Base-by-base conservation (phyloP, 2,113 vertebrate species). In the Empidonax alnorum region DNA sequence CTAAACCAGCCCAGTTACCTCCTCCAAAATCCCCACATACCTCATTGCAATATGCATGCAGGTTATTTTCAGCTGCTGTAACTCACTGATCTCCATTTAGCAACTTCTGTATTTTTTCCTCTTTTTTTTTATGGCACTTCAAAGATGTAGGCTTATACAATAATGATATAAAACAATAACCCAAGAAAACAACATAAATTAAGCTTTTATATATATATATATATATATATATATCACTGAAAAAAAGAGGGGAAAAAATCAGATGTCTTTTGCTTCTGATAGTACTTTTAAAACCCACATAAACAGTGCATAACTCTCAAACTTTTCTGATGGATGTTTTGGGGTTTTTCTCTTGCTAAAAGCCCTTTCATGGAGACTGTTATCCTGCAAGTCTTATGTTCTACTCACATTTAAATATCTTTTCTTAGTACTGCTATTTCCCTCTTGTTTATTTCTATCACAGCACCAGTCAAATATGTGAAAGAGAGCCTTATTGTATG, bases 11-110 rank as follows among this genome's bases (percentile, higher is more conserved):
- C 37, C 39, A 88, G 28, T 27, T 59, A 56, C 49, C 74, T 76
- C 58, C 53, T 90, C 59, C 72, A 41, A 80, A 90, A 39, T 31
- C 50, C 79, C 76, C 61, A 53, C 37, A 28, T 50, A 50, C 33
- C 69, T 81, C 56, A 39, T 65, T 80, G 80, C 77, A 89, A 83
- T 87, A 87, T 83, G 33, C 31, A 50, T 47, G 27, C 0, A 10
- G n/a, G 84, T 79, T 95, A 76, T 89, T 95, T 96, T 84, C 88
- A 93, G 84, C 77, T 63, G 53, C n/a, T 89, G 62, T 50, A 89
- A 92, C 46, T 90, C 6, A 6, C 41, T 85, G 42, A 33, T 94
- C 86, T 89, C 50, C 53, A n/a, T 93, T 91, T 91, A 92, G 91
- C 71, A 92, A 92, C 94, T 94, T 95, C 90, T 92, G 69, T 76